A percentile compares a stretch with the other conserved stretches of the same genome.
Conservation (phyloP, 2,113 vertebrate species). For the Macrotus californicus region DNA sequence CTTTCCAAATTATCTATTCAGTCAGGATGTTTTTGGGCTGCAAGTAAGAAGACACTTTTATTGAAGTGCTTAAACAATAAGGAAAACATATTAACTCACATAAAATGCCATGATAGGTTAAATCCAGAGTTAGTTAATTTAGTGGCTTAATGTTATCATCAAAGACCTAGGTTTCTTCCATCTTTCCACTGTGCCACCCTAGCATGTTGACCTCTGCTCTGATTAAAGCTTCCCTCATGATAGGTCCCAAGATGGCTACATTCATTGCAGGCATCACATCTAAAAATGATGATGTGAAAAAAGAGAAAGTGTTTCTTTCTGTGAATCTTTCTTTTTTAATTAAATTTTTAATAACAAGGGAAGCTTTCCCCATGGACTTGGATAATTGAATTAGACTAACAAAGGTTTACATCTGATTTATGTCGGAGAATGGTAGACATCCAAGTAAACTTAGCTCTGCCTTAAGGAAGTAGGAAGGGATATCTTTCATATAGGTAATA, state of each 20-base stretch:
- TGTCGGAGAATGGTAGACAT: neutral
- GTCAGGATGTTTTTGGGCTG: neutral
- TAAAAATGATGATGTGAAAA: neutral
- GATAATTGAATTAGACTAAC: neutral
- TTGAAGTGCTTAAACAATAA: neutral
- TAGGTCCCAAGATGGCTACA: neutral
- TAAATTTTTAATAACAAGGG: neutral
- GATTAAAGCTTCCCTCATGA: neutral
- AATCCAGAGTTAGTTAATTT: neutral
- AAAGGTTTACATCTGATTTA: neutral
- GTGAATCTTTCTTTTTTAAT: neutral
- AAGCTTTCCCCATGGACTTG: constrained; percentile 13
- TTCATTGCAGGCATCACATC: neutral
- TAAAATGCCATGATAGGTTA: neutral
- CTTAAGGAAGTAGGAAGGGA: neutral
- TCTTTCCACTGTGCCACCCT: neutral
- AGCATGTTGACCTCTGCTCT: neutral
- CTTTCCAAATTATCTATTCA: neutral
- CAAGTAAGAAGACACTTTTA: neutral
- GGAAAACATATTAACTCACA: neutral
- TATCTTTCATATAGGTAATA: neutral
- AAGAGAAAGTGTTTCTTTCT: neutral
- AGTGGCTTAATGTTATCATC: neutral
- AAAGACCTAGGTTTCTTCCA: neutral
- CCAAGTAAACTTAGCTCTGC: neutral